These are phyloP conservation scores for Bellardia pandia DNA, from an alignment of 2,888 invertebrate genomes.

Conservation along the genomic window DNA sequence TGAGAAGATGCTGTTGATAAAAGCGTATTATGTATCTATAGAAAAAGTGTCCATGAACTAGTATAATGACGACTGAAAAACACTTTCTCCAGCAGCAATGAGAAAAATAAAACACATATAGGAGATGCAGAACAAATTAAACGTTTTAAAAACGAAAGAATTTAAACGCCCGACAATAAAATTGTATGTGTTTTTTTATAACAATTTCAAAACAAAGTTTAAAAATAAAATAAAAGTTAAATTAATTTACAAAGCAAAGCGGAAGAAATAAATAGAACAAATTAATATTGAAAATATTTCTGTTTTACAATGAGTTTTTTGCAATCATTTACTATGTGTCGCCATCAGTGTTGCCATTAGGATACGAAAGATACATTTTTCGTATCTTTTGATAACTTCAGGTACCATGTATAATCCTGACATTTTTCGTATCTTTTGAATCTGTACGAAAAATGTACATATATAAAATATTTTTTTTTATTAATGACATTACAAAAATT, in stretches of 20 bases:
- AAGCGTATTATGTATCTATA: constrained; percentile 10
- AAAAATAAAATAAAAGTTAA: neutral
- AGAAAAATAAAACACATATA: constrained; percentile 22
- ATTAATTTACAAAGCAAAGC: constrained; percentile 22
- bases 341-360: too few species aligned
- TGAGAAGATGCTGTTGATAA: constrained; percentile 30
- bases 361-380: too few species aligned
- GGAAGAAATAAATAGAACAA: neutral
- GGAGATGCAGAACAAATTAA: constrained; percentile 20
- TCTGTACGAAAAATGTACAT: too few species aligned
- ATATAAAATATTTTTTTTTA: too few species aligned
- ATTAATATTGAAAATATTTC: too few species aligned
- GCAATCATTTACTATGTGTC: too few species aligned
- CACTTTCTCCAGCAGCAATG: constrained; percentile 34
- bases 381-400: too few species aligned
- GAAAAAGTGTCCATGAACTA: constrained; percentile 60
- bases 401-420: too few species aligned
- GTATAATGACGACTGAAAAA: constrained; percentile 32
- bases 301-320: too few species aligned
- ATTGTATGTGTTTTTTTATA: neutral
- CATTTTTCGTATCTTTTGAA: too few species aligned
- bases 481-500: too few species aligned
- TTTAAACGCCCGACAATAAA: constrained; percentile 42
- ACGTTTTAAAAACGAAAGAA: constrained; percentile 33
- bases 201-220: too few species aligned